Percentiles rank a stretch among this genome's conserved stretches.
phyloP scores from a whole-genome alignment of 1,140 invertebrate species.

The Mycetomoellerius zeteki region DNA sequence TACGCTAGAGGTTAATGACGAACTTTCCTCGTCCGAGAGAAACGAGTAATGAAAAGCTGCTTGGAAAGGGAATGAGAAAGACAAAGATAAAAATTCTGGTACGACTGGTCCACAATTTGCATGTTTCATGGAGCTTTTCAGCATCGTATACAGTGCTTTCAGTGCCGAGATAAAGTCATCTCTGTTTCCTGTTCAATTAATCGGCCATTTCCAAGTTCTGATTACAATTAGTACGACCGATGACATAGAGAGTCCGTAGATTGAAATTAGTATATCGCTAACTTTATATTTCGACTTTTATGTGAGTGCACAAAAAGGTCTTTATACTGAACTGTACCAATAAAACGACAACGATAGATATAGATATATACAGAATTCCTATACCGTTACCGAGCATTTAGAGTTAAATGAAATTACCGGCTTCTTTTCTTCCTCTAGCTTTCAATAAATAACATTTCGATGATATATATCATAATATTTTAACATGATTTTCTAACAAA shows the following conservation, averaged over 20 bases:
- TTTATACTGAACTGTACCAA: constrained; percentile 3
- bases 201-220: constrained; percentile 19
- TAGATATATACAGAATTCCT: neutral
- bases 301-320: constrained; percentile 10
- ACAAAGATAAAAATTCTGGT: constrained; percentile 33
- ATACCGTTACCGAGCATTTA: neutral
- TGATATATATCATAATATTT: neutral
- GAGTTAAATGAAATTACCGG: neutral
- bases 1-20: constrained; percentile 71
- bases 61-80: neutral
- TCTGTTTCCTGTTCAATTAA: constrained; percentile 20
- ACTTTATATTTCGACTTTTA: constrained; percentile 27
- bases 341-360: neutral
- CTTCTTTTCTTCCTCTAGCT: neutral
- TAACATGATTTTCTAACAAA: neutral
- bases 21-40: constrained; percentile 62
- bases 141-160: neutral
- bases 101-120: constrained; percentile 4
- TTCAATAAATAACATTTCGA: neutral
- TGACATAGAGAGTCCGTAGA: constrained; percentile 17
- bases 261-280: constrained; percentile 22
- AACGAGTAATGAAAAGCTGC: constrained; percentile 40
- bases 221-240: neutral
- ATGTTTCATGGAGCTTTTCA: constrained; percentile 29
- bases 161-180: constrained; percentile 32